These are phyloP conservation scores for Pemphredon lugubris DNA, from an alignment of 2,888 invertebrate species.

Conservation along the genomic window DNA sequence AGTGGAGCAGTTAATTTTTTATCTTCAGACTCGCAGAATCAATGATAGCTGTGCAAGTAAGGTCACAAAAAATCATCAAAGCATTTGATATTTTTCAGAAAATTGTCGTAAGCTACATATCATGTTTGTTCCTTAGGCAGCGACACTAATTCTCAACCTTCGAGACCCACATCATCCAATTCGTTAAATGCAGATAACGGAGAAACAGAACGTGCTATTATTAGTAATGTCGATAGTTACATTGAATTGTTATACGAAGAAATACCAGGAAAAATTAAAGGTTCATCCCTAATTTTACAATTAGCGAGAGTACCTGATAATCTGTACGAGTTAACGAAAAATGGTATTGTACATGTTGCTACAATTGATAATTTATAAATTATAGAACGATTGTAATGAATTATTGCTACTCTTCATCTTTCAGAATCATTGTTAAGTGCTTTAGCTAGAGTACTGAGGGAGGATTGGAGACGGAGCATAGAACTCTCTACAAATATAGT, in stretches of 20 bases:
- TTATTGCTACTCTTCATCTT: conserved; percentile 38
- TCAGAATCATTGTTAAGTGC: conserved; percentile 97
- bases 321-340: conserved; percentile 94
- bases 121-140: conserved; percentile 45
- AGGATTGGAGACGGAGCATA: conserved; percentile 98
- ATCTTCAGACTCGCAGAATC: conserved; percentile 90
- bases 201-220: conserved; percentile 85
- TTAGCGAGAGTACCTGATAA: conserved; percentile 97
- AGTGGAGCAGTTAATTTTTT: conserved; percentile 93
- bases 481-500: conserved; percentile 98
- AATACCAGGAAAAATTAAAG: conserved; percentile 94
- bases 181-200: conserved; percentile 71
- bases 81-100: neutral
- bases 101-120: neutral
- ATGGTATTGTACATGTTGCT: conserved; percentile 85
- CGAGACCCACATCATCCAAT: conserved; percentile 76
- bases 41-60: conserved; percentile 66
- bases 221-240: conserved; percentile 95
- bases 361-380: neutral
- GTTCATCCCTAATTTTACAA: conserved; percentile 94
- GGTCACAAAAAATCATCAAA: neutral
- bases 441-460: conserved; percentile 95
- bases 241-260: conserved; percentile 98
- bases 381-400: neutral
- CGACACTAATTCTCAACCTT: conserved; percentile 67